Evolutionary conservation across 2,888 invertebrate genomes (phyloP), one percentile per base, ranked within the genome.

Genomic region (Hedya salicella): DNA sequence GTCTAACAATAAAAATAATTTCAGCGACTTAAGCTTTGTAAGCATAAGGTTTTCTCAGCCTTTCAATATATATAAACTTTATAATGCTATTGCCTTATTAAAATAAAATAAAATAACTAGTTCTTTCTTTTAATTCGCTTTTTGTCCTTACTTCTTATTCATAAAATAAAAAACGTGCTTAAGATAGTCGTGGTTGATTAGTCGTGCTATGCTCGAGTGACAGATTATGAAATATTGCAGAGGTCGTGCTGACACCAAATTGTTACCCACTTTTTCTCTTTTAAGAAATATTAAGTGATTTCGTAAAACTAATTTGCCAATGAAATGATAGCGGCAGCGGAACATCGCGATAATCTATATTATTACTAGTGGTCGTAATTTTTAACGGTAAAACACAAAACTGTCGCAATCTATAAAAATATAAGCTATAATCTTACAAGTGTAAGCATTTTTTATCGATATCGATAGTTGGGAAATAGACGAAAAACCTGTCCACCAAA

Each of bases 211-310:
- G 73, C 71, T 72, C 68, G 66, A 74, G 61, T 76, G 79, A 68
- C 62, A 50, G 71, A 75, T 85, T 85, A 78, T 71, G 81, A 84
- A 85, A 87, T 69, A 61, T 69, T 25, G 17, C 62, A 52, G 61
- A 67, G 61, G 62, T 72, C 66, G 68, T 60, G 44, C 63, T 60
- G 69, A 70, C 66, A 71, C 62, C 16, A 67, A 69, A 71, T 60
- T 61, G 30, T 75, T 71, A 61, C 69, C 36, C 65, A 68, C 69
- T 62, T 53, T 53, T 59, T 63, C 14, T 36, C 50, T 59, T 57
- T 39, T 57, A 32, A 62, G 32, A 52, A 52, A 42, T 53, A 11
- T 40, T 16, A 53, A 61, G 32, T 66, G 49, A 53, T 54, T 60
- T 57, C 42, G 36, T 39, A 32, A 68, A 62, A 56, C 52, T 50